phyloP scores from a whole-genome alignment of 2,113 vertebrate genomes.

The Nothocercus julius region DNA sequence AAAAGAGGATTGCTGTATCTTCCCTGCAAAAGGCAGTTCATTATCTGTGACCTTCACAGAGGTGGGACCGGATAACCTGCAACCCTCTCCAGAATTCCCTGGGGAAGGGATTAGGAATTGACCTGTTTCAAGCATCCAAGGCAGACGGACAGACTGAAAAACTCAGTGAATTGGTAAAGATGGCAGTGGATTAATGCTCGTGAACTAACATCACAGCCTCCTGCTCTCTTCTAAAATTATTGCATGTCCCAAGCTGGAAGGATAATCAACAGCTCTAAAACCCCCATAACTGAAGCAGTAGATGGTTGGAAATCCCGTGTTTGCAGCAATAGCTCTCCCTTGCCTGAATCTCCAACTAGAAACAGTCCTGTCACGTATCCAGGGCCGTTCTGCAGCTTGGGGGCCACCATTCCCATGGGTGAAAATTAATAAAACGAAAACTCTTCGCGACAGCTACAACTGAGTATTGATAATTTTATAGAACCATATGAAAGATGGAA shows the following conservation, averaged over 20 bases:
- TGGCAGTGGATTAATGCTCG: not conserved
- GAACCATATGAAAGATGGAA: not conserved
- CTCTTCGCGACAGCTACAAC: not conserved
- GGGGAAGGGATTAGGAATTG: not conserved
- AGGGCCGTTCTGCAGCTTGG: not conserved
- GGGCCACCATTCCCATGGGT: not conserved
- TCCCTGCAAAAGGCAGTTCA: not conserved
- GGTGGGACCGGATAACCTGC: not conserved
- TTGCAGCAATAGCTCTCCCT: not conserved
- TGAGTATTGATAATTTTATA: not conserved
- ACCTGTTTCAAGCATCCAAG: constrained; percentile 3
- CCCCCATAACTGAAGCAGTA: not conserved
- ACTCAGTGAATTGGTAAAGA: not conserved
- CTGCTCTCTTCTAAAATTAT: not conserved
- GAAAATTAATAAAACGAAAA: not conserved
- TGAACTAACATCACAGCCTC: constrained; percentile 5
- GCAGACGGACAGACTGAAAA: not conserved
- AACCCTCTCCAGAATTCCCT: not conserved
- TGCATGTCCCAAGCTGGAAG: not conserved
- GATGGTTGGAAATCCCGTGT: not conserved
- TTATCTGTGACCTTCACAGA: not conserved
- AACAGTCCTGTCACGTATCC: not conserved
- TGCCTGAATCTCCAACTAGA: not conserved
- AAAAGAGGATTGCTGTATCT: not conserved
- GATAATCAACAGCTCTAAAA: not conserved